These are phyloP conservation scores for Actinernus sp. DNA, from an alignment of 92 coral and sea anemone genomes.

Conservation along the genomic window DNA sequence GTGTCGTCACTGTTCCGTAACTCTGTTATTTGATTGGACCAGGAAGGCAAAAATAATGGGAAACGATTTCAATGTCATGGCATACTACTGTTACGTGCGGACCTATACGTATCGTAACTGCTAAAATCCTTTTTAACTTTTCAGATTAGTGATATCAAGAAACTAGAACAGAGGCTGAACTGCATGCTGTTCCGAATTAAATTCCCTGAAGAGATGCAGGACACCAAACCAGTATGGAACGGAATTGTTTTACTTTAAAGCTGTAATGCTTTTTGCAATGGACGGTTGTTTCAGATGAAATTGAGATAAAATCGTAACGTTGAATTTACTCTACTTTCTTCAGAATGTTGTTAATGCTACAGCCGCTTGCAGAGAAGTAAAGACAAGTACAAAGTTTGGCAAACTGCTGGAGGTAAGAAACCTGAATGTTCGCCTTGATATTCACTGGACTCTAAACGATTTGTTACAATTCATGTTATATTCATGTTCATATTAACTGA, in stretches of 20 bases:
- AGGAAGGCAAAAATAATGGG: too few species aligned
- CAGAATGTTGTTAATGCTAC: slow-evolving; percentile 98
- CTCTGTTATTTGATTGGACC: too few species aligned
- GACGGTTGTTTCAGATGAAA: too few species aligned
- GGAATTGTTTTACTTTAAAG: not conserved
- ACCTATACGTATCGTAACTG: too few species aligned
- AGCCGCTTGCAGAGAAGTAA: slow-evolving; percentile 98
- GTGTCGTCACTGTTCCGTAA: too few species aligned
- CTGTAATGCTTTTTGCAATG: not conserved
- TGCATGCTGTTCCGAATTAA: slow-evolving; percentile 82
- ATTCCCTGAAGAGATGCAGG: slow-evolving; percentile 96
- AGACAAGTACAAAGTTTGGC: slow-evolving; percentile 89
- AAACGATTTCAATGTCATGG: too few species aligned
- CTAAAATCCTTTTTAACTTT: too few species aligned
- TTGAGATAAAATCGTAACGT: too few species aligned
- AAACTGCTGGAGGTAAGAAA: slow-evolving; percentile 84
- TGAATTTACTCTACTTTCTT: slow-evolving; percentile 12
- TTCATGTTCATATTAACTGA: too few species aligned
- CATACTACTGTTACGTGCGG: too few species aligned
- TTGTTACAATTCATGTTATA: not conserved
- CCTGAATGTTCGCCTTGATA: not conserved
- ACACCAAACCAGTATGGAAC: slow-evolving; percentile 96
- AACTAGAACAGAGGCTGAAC: slow-evolving; percentile 84
- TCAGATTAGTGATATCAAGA: slow-evolving; percentile 93
- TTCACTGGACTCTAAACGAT: not conserved